Evolutionary conservation across 1,140 invertebrate species (phyloP).

Genomic region (Melipona quadrifasciata): DNA sequence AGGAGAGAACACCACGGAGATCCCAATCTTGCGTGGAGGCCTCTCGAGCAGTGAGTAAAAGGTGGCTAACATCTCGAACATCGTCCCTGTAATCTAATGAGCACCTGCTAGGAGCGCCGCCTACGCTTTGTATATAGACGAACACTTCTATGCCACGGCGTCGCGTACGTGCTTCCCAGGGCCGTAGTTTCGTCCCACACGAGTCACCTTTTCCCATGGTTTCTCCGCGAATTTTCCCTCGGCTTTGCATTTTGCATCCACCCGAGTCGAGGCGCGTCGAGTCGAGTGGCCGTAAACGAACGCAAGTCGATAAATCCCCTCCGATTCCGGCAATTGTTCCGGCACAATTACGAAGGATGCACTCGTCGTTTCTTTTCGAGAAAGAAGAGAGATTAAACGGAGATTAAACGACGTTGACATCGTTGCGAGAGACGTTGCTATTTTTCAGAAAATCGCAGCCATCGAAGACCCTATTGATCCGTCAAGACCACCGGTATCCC

Average conservation of each 20-base stretch:
- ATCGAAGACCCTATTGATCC: neutral
- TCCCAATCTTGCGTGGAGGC: constrained; percentile 77
- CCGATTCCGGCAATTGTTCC: neutral
- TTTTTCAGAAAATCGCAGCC: neutral
- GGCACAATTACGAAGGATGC: neutral
- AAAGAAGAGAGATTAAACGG: neutral
- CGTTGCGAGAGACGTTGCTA: too few relatives aligned
- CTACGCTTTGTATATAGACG: constrained; percentile 74
- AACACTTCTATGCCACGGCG: constrained; percentile 61
- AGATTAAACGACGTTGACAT: too few relatives aligned
- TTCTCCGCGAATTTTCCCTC: neutral
- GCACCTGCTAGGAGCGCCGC: constrained; percentile 77
- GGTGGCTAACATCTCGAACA: constrained; percentile 79
- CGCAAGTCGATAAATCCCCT: neutral
- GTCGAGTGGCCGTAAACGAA: neutral
- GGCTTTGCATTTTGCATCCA: neutral
- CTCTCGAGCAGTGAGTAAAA: constrained; percentile 79
- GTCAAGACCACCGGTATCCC: too few relatives aligned
- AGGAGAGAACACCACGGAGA: constrained; percentile 67
- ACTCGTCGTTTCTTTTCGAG: neutral
- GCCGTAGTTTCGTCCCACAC: constrained; percentile 44
- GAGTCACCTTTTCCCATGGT: neutral
- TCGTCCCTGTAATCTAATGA: constrained; percentile 79
- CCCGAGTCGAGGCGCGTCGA: neutral
- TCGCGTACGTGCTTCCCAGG: constrained; percentile 51